These are phyloP conservation scores for Drosophila limbata DNA, from an alignment of 2,888 invertebrate species.

Conservation along the genomic window DNA sequence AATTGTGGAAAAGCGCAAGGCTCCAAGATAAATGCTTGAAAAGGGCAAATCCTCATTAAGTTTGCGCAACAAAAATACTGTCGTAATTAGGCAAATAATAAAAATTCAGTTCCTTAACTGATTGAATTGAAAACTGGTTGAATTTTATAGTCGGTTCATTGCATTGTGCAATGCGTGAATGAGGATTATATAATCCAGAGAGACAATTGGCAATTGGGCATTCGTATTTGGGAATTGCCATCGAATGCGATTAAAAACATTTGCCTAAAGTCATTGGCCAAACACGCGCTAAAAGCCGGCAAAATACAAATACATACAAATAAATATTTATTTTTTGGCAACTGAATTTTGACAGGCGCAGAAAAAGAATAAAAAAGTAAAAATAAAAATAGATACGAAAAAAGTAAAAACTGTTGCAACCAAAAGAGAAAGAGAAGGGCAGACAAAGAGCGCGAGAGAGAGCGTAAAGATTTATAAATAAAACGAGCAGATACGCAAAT, in stretches of 20 bases:
- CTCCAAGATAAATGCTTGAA: constrained; percentile 7
- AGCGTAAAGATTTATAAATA: constrained; percentile 50
- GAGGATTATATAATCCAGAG: constrained; percentile 49
- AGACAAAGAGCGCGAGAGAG: constrained; percentile 15
- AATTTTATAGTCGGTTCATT: constrained; percentile 13
- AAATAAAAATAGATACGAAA: constrained; percentile 21
- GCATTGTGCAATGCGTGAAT: constrained; percentile 56
- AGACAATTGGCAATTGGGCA: constrained; percentile 5
- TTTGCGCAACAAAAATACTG: constrained; percentile 2
- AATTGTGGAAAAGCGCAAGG: constrained; percentile 36
- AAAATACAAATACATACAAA: constrained; percentile 59
- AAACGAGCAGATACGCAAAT: constrained; percentile 49
- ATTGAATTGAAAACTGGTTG: constrained; percentile 10
- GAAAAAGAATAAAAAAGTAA: no score
- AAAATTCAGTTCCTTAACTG: not conserved
- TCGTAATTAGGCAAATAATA: constrained; percentile 24
- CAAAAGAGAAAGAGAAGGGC: constrained; percentile 4
- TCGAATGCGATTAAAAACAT: constrained; percentile 12
- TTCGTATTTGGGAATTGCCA: constrained; percentile 1
- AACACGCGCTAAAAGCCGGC: constrained; percentile 61
- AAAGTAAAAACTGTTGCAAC: constrained; percentile 26
- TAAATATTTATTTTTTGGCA: constrained; percentile 37
- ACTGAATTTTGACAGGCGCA: constrained; percentile 67
- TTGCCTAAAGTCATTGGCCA: constrained; percentile 24
- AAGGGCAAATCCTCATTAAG: constrained; percentile 11